A percentile compares a stretch with the other conserved stretches of the same genome.
phyloP scores from a whole-genome alignment of 2,797 vertebrate genomes.

The Sebastes trivittatus region DNA sequence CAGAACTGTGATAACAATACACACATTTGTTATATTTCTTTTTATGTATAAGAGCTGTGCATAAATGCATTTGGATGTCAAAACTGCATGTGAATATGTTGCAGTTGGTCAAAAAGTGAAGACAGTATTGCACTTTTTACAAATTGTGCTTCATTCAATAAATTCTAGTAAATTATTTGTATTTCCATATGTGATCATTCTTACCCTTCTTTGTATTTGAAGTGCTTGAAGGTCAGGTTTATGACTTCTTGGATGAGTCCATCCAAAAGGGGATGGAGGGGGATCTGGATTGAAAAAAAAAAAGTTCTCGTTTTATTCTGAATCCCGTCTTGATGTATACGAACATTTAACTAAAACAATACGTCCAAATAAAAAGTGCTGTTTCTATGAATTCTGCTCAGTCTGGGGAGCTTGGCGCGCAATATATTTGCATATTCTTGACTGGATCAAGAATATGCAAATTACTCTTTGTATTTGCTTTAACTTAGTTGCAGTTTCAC shows the following conservation, averaged over 20 bases:
- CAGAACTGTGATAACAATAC: background rate
- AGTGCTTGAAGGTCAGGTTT: constrained; percentile 98
- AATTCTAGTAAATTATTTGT: background rate
- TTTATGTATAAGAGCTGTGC: background rate
- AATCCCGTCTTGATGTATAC: background rate
- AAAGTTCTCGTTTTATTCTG: background rate
- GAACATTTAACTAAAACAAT: background rate
- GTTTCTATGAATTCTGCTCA: background rate
- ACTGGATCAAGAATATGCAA: background rate
- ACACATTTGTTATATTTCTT: background rate
- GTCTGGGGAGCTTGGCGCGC: background rate
- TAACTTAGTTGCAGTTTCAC: background rate
- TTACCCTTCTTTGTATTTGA: constrained; percentile 99
- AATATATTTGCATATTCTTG: background rate
- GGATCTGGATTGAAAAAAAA: constrained; percentile 86
- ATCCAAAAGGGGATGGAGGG: constrained; percentile 97
- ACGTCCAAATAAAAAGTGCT: background rate
- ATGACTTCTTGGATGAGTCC: constrained; percentile 97
- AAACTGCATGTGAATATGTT: background rate
- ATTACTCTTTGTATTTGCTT: background rate
- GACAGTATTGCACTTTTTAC: background rate
- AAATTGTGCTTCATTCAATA: background rate
- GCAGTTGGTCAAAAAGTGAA: background rate
- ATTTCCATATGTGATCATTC: constrained; percentile 9
- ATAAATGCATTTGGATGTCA: background rate